Conservation (phyloP, 2,888 invertebrate species). For the Crossocerus cetratus region DNA sequence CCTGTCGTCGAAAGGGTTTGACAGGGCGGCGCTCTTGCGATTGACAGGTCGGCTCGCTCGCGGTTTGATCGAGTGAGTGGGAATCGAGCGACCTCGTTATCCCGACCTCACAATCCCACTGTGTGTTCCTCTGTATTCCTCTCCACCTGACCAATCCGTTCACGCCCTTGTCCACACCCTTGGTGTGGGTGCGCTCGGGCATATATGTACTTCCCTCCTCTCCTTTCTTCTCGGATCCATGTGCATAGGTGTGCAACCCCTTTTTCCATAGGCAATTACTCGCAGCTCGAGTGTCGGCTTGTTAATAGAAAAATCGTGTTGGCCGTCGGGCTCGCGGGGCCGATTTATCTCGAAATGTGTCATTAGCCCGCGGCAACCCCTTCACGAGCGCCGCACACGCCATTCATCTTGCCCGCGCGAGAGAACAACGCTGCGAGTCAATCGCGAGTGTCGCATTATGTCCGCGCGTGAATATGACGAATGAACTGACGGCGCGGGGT, state of each 20-base stretch:
- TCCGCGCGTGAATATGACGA: no score
- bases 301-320: conserved; percentile 75
- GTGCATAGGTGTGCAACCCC: neutral
- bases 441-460: no score
- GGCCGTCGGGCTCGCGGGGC: conserved; percentile 64
- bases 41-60: conserved; percentile 66
- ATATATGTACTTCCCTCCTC: conserved; percentile 11
- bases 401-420: neutral
- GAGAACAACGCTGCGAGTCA: no score
- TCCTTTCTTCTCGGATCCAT: neutral
- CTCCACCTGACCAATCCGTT: conserved; percentile 6
- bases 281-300: conserved; percentile 41
- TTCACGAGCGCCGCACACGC: conserved; percentile 51
- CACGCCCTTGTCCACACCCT: neutral
- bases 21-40: conserved; percentile 64
- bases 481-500: no score
- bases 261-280: conserved; percentile 26
- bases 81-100: conserved; percentile 68
- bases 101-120: conserved; percentile 29
- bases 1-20: conserved; percentile 56
- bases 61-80: conserved; percentile 68
- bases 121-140: neutral
- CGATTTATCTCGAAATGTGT: conserved; percentile 69
- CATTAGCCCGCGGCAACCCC: neutral
- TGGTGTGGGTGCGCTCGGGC: no score